Base-by-base conservation (phyloP, 1,140 invertebrate species). In the Drosophila chauvacae region DNA sequence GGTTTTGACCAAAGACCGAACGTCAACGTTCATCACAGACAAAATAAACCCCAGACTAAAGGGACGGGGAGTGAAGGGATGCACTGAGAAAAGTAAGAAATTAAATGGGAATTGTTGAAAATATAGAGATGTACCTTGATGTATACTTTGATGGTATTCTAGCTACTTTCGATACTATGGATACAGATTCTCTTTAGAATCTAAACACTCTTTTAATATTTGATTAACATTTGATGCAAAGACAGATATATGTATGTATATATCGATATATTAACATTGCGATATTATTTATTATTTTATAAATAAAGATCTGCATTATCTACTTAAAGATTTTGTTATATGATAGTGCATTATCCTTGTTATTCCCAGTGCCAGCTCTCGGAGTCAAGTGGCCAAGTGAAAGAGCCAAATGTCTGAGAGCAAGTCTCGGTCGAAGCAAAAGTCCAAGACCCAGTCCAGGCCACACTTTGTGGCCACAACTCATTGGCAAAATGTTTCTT, bases 1-100 rank as follows among this genome's bases (percentile, higher is more conserved):
- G 51, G 51, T 55, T 55, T 55, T 41, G 50, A 58, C 72, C 72
- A 66, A 45, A 69, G 70, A 66, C 44, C 79, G 39, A 66, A 78
- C 51, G 82, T 53, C 82, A 81, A 86, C 77, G 80, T 86, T 80
- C 82, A 80, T 80, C 79, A 77, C 71, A 80, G 76, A 77, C 70
- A 73, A 80, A 86, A 86, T 72, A 80, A 66, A 58, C 42, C 26
- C 42, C 11, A 35, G 11, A 66, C 65, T n/a, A 37, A 50, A 47
- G 37, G 28, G 48, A 20, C 14, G 18, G n/a, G 18, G 13, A 28
- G 30, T 41, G 44, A 44, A 30, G 45, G 18, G 16, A 45, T n/a
- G 16, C 42, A 33, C 42, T 55, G 7, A 1, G 4, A 55, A 3
- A 60, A 30, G 18, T 30, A 2, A 18, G 20, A 11, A 14, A 20